These are phyloP conservation scores for Luperina testacea DNA, from an alignment of 2,888 invertebrate genomes.

Conservation along the genomic window DNA sequence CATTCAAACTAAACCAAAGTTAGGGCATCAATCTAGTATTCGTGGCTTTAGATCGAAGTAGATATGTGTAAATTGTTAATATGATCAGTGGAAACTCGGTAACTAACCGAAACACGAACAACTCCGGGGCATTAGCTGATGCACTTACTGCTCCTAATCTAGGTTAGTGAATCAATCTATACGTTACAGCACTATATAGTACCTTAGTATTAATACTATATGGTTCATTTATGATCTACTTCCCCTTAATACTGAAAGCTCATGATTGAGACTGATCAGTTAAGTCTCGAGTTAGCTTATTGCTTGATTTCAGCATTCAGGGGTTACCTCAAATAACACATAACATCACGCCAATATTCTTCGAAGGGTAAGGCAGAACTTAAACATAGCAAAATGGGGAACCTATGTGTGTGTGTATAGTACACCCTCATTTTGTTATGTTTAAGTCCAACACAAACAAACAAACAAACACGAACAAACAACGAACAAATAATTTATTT, in stretches of 20 bases:
- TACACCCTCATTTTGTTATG: too few species aligned
- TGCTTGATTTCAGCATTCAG: not conserved
- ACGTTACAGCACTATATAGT: conserved; percentile 2
- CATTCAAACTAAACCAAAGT: not conserved
- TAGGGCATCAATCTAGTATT: not conserved
- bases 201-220: not conserved
- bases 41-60: not conserved
- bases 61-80: conserved; percentile 47
- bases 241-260: not conserved
- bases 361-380: not conserved
- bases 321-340: not conserved
- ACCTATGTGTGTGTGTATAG: not conserved
- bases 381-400: not conserved
- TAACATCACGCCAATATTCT: not conserved
- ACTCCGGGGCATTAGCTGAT: conserved; percentile 43
- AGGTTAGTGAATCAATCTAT: conserved; percentile 32
- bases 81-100: conserved; percentile 24
- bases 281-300: too few species aligned
- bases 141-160: conserved; percentile 34
- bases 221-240: not conserved
- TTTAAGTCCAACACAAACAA: too few species aligned
- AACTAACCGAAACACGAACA: conserved; percentile 24
- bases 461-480: too few species aligned
- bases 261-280: not conserved
- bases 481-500: not conserved